Conservation (phyloP, 2,888 invertebrate genomes). For the Drosophila pseudotakahashii region DNA sequence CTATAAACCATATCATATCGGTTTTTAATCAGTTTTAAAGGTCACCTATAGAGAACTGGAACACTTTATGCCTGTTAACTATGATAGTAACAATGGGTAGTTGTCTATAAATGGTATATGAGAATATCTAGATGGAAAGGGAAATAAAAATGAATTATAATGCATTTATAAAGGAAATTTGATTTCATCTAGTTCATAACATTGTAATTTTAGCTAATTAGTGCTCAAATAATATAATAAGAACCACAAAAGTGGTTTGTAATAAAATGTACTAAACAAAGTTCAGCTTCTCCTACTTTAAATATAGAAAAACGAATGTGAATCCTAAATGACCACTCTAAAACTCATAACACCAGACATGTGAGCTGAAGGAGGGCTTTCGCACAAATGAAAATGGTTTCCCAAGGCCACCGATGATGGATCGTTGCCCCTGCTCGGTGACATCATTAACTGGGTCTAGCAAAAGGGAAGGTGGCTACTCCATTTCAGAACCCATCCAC, state of each 20-base stretch:
- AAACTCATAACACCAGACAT: not conserved
- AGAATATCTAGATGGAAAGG: not conserved
- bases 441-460: constrained; percentile 11
- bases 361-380: constrained; percentile 4
- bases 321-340: not conserved
- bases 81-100: constrained; percentile 8
- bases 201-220: no score
- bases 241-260: no score
- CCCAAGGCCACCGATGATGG: constrained; percentile 3
- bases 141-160: not conserved
- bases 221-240: no score
- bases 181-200: no score
- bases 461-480: not conserved
- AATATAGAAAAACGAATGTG: not conserved
- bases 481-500: constrained; percentile 34
- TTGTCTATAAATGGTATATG: not conserved
- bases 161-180: not conserved
- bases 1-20: constrained; percentile 11
- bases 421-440: constrained; percentile 3
- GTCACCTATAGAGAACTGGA: constrained; percentile 1
- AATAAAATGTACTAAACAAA: not conserved
- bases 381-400: constrained; percentile 1
- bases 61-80: not conserved
- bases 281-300: not conserved
- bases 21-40: constrained; percentile 4